These are phyloP conservation scores for Triplophysa tibetana DNA, from an alignment of 2,113 vertebrate species.

Conservation along the genomic window DNA sequence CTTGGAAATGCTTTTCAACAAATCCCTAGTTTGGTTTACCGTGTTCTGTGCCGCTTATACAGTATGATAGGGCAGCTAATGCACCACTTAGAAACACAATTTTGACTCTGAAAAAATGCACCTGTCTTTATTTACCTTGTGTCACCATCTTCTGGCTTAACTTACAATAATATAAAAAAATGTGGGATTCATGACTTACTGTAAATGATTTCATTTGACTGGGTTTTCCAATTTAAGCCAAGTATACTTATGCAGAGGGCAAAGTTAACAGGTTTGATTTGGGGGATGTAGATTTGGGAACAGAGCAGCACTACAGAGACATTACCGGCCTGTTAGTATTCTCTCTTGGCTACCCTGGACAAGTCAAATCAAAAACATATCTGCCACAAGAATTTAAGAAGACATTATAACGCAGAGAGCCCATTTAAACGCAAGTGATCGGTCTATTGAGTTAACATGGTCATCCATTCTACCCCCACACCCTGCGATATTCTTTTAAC, in stretches of 20 bases:
- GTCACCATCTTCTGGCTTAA: neutral
- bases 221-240: neutral
- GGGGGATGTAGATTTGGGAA: neutral
- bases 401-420: conserved; percentile 1
- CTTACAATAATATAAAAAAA: conserved; percentile 23
- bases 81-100: conserved; percentile 12
- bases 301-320: conserved; percentile 19
- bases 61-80: conserved; percentile 42
- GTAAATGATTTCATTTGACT: neutral
- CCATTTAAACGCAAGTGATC: neutral
- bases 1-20: conserved; percentile 25
- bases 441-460: conserved; percentile 6
- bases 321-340: neutral
- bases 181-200: conserved; percentile 25
- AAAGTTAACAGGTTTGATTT: neutral
- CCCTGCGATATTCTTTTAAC: conserved; percentile 27
- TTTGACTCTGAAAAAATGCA: neutral
- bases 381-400: neutral
- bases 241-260: neutral
- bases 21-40: conserved; percentile 23
- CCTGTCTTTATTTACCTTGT: neutral
- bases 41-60: conserved; percentile 10
- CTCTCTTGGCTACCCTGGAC: neutral
- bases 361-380: neutral
- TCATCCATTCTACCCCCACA: neutral